A percentile compares a stretch with the other conserved stretches of the same genome.
Evolutionary conservation across 2,797 vertebrate genomes (phyloP).

Genomic region (Aplochiton taeniatus): DNA sequence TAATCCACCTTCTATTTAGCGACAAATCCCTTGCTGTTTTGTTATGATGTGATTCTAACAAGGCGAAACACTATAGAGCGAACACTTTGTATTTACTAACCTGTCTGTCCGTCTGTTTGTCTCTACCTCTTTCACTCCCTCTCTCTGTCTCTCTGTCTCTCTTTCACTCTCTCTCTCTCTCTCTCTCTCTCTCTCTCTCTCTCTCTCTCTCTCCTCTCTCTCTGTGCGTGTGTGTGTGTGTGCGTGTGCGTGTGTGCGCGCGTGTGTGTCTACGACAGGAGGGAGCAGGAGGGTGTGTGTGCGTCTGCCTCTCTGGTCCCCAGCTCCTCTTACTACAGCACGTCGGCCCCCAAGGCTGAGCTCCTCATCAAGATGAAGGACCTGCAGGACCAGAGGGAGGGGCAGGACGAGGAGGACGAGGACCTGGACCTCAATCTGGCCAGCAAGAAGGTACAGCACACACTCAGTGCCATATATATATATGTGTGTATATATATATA

Average conservation of each 20-base stretch:
- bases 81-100: neutral
- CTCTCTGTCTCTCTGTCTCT: neutral
- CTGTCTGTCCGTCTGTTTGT: neutral
- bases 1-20: no score
- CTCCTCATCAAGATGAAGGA: slow-evolving; percentile 97
- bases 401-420: slow-evolving; percentile 80
- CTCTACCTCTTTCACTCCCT: neutral
- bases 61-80: no score
- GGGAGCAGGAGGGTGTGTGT: slow-evolving; percentile 69
- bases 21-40: no score
- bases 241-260: slow-evolving; percentile 10
- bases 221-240: neutral
- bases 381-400: slow-evolving; percentile 78
- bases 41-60: no score
- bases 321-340: slow-evolving; percentile 94
- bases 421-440: slow-evolving; percentile 86
- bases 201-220: neutral
- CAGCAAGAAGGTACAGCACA: slow-evolving; percentile 89
- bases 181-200: neutral
- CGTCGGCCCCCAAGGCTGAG: slow-evolving; percentile 92
- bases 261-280: slow-evolving; percentile 64
- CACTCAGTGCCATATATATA: neutral
- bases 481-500: no score
- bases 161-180: neutral
- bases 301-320: slow-evolving; percentile 81